Evolutionary conservation across 2,797 vertebrate species (phyloP), one percentile per base, ranked within the genome.

Genomic region (Fistularia tabacaria): DNA sequence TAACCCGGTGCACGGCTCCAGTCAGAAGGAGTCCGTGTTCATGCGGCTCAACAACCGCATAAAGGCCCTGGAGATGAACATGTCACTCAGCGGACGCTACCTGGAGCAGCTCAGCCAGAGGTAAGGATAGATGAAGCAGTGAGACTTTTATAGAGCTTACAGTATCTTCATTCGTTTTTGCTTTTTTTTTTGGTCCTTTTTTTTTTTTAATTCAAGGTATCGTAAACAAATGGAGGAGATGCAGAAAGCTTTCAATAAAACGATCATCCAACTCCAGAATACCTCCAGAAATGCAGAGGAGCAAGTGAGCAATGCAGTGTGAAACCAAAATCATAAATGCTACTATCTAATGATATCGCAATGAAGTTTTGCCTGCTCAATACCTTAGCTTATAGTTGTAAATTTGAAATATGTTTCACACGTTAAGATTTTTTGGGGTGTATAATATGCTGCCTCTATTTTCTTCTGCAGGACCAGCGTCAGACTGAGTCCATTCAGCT

Each of bases 181-280:
- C 12, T 10, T 9, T n/a, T 56, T 39, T 11, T 53, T 42, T 42
- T 36, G 15, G 6, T 41, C 5, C 15, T 5, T 42, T 10, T 1
- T 0, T 1, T 44, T 51, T 79, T 80, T 52, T 49, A 1, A 39
- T 53, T 66, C 0, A 60, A 99, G 97, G 82, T 99, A 99, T 78
- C 93, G 97, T 37, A 98, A 95, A 78, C 97, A 99, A 89, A 97
- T 99, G 96, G 97, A 99, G 76, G 97, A 99, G 91, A 99, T 99
- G 97, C 97, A 99, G 79, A 96, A 92, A 66, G 95, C 97, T 74
- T 99, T 99, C 73, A 98, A 99, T 89, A 95, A 94, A 85, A 99
- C 97, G 55, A 94, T 99, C 80, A 91, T 98, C 77, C 97, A 96
- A 79, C 94, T 99, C 69, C 97, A 99, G 82, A 96, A 99, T 86